Conservation (phyloP, 1,140 invertebrate species). For the Formica selysi region DNA sequence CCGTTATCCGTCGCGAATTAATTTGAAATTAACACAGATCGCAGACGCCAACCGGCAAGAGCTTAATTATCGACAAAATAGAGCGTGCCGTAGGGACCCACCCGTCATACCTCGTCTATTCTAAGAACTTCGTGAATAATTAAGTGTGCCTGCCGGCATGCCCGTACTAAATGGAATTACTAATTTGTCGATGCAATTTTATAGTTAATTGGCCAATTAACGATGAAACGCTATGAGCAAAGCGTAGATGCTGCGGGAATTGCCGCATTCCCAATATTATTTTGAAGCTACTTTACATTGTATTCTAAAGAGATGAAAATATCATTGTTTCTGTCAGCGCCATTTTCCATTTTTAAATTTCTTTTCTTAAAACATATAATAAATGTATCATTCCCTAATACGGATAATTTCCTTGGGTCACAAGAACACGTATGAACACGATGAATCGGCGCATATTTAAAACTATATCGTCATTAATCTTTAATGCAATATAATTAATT, state of each 20-base stretch:
- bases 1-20: slow-evolving; percentile 34
- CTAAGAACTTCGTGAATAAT: slow-evolving; percentile 72
- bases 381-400: not conserved
- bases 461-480: not conserved
- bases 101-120: slow-evolving; percentile 44
- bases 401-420: not conserved
- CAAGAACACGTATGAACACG: not conserved
- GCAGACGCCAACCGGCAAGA: slow-evolving; percentile 25
- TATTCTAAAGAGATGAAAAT: not conserved
- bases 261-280: slow-evolving; percentile 17
- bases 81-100: slow-evolving; percentile 37
- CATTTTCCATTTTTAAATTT: not conserved
- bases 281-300: slow-evolving; percentile 10
- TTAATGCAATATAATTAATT: not conserved
- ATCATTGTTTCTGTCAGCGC: not conserved
- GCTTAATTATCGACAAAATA: slow-evolving; percentile 64
- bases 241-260: slow-evolving; percentile 22
- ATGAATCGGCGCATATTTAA: not conserved
- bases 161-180: slow-evolving; percentile 70
- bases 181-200: slow-evolving; percentile 73
- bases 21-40: slow-evolving; percentile 32
- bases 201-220: slow-evolving; percentile 62
- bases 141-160: slow-evolving; percentile 38
- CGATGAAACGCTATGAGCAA: slow-evolving; percentile 23
- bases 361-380: not conserved